Evolutionary conservation across 2,113 vertebrate species (phyloP).

Genomic region (Gobio gobio): DNA sequence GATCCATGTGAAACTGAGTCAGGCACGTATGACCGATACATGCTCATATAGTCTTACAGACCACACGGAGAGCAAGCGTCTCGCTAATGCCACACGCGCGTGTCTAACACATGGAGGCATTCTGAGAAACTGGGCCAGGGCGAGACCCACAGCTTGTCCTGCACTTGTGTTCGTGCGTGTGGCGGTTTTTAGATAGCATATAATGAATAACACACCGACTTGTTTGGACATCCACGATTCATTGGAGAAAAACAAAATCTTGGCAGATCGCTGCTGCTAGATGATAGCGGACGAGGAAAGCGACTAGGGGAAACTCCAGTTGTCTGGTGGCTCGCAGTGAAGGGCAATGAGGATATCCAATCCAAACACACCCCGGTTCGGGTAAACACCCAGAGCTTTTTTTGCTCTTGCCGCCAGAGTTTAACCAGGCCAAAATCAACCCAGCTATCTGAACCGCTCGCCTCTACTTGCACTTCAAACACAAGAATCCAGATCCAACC

Average conservation of each 20-base stretch:
- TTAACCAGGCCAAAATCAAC: slow-evolving; percentile 48
- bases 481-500: slow-evolving; percentile 38
- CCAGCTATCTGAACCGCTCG: slow-evolving; percentile 52
- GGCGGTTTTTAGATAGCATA: background rate
- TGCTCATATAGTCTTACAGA: slow-evolving; percentile 72
- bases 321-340: slow-evolving; percentile 31
- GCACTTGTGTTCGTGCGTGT: slow-evolving; percentile 13
- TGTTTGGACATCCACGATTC: slow-evolving; percentile 23
- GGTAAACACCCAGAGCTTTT: slow-evolving; percentile 51
- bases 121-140: slow-evolving; percentile 43
- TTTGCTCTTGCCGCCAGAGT: slow-evolving; percentile 28
- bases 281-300: slow-evolving; percentile 10
- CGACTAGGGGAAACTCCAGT: slow-evolving; percentile 33
- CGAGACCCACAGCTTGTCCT: background rate
- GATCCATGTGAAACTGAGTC: slow-evolving; percentile 57
- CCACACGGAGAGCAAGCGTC: slow-evolving; percentile 68
- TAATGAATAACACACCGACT: slow-evolving; percentile 5
- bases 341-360: slow-evolving; percentile 41
- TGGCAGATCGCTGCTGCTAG: background rate
- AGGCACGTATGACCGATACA: slow-evolving; percentile 70
- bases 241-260: slow-evolving; percentile 33
- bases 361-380: slow-evolving; percentile 42
- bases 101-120: slow-evolving; percentile 49
- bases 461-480: slow-evolving; percentile 43
- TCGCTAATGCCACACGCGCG: slow-evolving; percentile 57